phyloP scores from a whole-genome alignment of 2,113 vertebrate species.

The Myrmecophaga tridactyla region DNA sequence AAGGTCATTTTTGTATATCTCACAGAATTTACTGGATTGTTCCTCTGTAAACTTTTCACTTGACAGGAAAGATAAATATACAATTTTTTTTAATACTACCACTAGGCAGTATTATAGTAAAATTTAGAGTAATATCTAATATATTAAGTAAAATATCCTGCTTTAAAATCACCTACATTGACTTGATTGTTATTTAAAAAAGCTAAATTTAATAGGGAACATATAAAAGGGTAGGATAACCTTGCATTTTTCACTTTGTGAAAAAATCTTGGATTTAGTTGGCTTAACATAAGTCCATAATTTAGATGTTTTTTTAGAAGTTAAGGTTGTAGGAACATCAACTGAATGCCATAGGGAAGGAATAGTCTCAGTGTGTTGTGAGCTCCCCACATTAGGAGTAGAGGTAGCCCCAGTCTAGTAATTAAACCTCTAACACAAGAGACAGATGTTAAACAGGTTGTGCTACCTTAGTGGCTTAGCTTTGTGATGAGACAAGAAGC shows the following conservation, averaged over 20 bases:
- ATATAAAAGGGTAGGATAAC: not conserved
- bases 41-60: not conserved
- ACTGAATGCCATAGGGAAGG: not conserved
- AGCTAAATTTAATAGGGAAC: not conserved
- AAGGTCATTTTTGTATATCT: not conserved
- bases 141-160: not conserved
- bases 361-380: not conserved
- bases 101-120: not conserved
- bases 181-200: slow-evolving; percentile 13
- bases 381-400: not conserved
- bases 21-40: not conserved
- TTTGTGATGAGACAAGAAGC: not conserved
- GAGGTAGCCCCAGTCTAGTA: not conserved
- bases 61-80: slow-evolving; percentile 10
- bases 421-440: not conserved
- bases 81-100: not conserved
- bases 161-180: not conserved
- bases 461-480: not conserved
- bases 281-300: not conserved
- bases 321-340: not conserved
- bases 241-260: not conserved
- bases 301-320: not conserved
- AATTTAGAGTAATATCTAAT: slow-evolving; percentile 7
- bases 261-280: slow-evolving; percentile 12
- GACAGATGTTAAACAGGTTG: not conserved